Evolutionary conservation across 1,140 invertebrate genomes (phyloP).

Genomic region (Colletes gigas): DNA sequence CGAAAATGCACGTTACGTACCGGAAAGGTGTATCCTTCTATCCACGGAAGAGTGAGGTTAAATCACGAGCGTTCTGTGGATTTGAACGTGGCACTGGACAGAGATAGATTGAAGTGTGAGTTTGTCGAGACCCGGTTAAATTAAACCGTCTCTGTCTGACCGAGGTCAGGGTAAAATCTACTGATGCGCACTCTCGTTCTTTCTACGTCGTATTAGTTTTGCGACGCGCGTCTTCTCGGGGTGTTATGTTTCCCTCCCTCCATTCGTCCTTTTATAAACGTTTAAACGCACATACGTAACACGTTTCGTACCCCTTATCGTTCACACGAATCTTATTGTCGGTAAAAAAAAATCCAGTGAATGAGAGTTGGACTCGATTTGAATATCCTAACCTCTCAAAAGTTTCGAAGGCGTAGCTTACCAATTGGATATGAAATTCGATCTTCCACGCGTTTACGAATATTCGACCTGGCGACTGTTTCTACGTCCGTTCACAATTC

Average conservation of each 20-base stretch:
- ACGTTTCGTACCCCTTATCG: not conserved
- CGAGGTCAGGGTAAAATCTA: constrained; percentile 71
- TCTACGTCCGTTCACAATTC: not conserved
- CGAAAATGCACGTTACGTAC: constrained; percentile 46
- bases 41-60: constrained; percentile 27
- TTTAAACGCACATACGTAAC: not conserved
- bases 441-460: too few species aligned
- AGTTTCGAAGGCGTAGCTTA: not conserved
- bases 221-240: constrained; percentile 21
- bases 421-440: not conserved
- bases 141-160: constrained; percentile 66
- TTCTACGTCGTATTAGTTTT: constrained; percentile 44
- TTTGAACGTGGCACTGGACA: constrained; percentile 47
- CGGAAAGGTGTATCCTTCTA: constrained; percentile 20
- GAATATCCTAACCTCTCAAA: constrained; percentile 24
- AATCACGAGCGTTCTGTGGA: constrained; percentile 25
- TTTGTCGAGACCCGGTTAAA: constrained; percentile 63
- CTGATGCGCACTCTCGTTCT: constrained; percentile 58
- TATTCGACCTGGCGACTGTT: too few species aligned
- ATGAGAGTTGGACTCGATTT: not conserved
- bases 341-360: not conserved
- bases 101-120: constrained; percentile 61
- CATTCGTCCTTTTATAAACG: constrained; percentile 4
- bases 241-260: constrained; percentile 35
- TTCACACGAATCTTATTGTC: not conserved